Percentiles rank a stretch among this genome's conserved stretches.
Evolutionary conservation across 1,140 invertebrate species (phyloP).

Genomic region (Drosophila sechellia): DNA sequence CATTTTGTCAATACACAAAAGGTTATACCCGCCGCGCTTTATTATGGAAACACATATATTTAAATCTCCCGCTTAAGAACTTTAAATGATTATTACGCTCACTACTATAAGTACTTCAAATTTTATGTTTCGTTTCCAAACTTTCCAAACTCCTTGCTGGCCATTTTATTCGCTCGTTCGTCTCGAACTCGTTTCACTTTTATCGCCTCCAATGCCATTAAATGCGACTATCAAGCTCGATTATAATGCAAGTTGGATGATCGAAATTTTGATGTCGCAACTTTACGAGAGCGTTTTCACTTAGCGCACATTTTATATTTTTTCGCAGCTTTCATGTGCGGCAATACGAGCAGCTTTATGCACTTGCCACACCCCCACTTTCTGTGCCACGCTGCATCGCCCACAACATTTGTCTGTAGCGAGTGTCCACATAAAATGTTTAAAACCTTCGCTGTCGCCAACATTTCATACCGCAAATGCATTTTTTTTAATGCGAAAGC

Average conservation of each 20-base stretch:
- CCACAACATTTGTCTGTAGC: slow-evolving; percentile 30
- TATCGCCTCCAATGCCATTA: slow-evolving; percentile 14
- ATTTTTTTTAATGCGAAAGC: slow-evolving; percentile 55
- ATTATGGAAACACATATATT: too few species aligned
- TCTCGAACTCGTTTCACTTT: slow-evolving; percentile 3
- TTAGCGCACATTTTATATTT: slow-evolving; percentile 48
- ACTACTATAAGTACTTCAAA: background rate
- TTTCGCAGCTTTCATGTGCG: slow-evolving; percentile 32
- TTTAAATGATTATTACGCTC: background rate
- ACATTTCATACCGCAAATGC: slow-evolving; percentile 56
- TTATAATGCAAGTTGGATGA: slow-evolving; percentile 32
- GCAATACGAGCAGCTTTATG: slow-evolving; percentile 46
- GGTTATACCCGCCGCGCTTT: too few species aligned
- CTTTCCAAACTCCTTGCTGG: background rate
- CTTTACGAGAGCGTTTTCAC: slow-evolving; percentile 48
- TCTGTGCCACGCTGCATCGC: background rate
- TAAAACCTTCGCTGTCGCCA: slow-evolving; percentile 53
- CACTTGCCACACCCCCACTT: slow-evolving; percentile 29
- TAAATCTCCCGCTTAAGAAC: too few species aligned
- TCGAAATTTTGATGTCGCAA: slow-evolving; percentile 33
- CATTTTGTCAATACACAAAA: too few species aligned
- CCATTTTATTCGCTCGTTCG: background rate
- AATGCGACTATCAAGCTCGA: slow-evolving; percentile 15
- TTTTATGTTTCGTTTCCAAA: background rate
- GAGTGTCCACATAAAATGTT: slow-evolving; percentile 46